phyloP scores from a whole-genome alignment of 1,140 invertebrate species.

The Drosophila miranda region DNA sequence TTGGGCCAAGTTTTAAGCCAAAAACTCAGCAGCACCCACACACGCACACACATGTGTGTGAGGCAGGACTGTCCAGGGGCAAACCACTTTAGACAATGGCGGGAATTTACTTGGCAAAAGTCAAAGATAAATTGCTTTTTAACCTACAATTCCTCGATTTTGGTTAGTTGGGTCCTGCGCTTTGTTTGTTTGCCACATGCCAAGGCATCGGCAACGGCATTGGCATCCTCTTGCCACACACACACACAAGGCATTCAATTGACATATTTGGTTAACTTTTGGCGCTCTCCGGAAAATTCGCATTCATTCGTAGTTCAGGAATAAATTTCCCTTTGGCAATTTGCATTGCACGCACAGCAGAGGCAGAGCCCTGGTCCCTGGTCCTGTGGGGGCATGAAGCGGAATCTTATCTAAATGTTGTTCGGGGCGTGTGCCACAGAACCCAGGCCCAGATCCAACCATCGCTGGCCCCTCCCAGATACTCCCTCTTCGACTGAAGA shows the following conservation, averaged over 20 bases:
- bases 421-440: slow-evolving; percentile 34
- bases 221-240: slow-evolving; percentile 16
- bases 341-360: slow-evolving; percentile 61
- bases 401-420: slow-evolving; percentile 59
- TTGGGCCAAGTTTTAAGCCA: slow-evolving; percentile 4
- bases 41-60: slow-evolving; percentile 1
- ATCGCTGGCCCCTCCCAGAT: slow-evolving; percentile 17
- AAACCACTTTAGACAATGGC: slow-evolving; percentile 73
- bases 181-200: slow-evolving; percentile 62
- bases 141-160: slow-evolving; percentile 70
- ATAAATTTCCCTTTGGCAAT: slow-evolving; percentile 76
- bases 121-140: slow-evolving; percentile 80
- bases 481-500: slow-evolving; percentile 31
- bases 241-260: slow-evolving; percentile 64
- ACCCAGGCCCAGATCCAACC: neutral
- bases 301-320: slow-evolving; percentile 59
- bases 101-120: slow-evolving; percentile 71
- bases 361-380: too few relatives aligned
- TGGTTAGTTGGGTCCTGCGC: slow-evolving; percentile 58
- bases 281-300: slow-evolving; percentile 55
- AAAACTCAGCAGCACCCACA: slow-evolving; percentile 3
- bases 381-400: slow-evolving; percentile 4
- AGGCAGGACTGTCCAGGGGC: slow-evolving; percentile 12
- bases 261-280: slow-evolving; percentile 79
- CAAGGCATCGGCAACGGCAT: slow-evolving; percentile 17